phyloP scores from a whole-genome alignment of 1,140 invertebrate genomes.

The Hermetia illucens region DNA sequence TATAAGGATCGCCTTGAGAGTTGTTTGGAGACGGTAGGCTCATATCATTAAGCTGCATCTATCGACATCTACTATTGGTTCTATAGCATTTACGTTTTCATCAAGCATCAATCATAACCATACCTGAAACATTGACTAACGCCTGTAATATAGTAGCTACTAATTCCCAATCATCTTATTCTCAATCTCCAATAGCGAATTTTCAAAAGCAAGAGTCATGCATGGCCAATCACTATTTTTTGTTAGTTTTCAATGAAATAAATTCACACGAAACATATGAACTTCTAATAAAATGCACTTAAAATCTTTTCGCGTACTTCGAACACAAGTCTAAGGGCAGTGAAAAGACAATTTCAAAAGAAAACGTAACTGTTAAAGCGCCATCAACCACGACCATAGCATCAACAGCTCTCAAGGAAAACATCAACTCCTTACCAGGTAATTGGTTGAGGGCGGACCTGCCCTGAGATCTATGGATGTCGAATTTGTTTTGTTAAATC shows the following conservation, averaged over 20 bases:
- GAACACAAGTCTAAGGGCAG: neutral
- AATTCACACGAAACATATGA: neutral
- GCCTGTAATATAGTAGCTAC: neutral
- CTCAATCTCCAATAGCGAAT: neutral
- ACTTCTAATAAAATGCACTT: neutral
- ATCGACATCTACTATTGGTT: no score
- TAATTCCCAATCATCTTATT: neutral
- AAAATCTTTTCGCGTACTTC: neutral
- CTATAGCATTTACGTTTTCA: no score
- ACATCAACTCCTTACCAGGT: conserved; percentile 27
- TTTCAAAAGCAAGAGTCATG: neutral
- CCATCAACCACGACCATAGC: conserved; percentile 8
- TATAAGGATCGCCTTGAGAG: no score
- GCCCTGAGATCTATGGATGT: neutral
- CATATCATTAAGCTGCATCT: no score
- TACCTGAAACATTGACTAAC: no score
- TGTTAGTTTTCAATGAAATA: conserved; percentile 1
- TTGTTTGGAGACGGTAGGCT: no score
- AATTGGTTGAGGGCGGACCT: no score
- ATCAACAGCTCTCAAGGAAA: conserved; percentile 9
- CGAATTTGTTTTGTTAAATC: conserved; percentile 6
- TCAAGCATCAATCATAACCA: no score
- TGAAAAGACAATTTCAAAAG: conserved; percentile 1
- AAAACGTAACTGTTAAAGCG: conserved; percentile 20
- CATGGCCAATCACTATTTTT: neutral